phyloP scores from a whole-genome alignment of 2,888 invertebrate genomes.

The Chaitophorus viminalis region DNA sequence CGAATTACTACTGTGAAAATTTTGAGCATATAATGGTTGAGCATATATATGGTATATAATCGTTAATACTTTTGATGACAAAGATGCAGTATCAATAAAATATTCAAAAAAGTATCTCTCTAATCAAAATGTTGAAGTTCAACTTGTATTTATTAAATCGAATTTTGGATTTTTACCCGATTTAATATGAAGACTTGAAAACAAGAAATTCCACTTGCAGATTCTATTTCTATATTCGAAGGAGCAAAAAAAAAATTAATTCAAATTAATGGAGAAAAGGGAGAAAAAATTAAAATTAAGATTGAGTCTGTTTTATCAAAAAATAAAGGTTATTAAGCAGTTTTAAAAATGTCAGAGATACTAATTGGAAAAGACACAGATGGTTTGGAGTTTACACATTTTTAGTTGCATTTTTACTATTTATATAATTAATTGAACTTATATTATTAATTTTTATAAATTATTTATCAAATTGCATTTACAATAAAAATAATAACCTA shows the following conservation, averaged over 20 bases:
- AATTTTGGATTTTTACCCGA: constrained; percentile 6
- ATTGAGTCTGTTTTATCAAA: background rate
- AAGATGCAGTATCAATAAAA: background rate
- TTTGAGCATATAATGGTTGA: background rate
- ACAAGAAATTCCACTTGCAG: background rate
- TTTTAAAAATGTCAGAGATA: background rate
- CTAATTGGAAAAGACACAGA: background rate
- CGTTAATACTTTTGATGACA: constrained; percentile 16
- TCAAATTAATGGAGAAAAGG: background rate
- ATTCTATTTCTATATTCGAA: background rate
- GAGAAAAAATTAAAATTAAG: too few species aligned
- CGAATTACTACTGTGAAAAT: background rate
- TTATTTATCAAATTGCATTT: too few species aligned
- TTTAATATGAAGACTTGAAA: background rate
- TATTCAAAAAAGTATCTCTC: background rate
- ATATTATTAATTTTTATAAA: too few species aligned
- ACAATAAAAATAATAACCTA: too few species aligned
- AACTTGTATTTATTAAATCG: background rate
- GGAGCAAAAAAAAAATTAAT: constrained; percentile 2
- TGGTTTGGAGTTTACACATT: too few species aligned
- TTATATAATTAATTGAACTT: too few species aligned
- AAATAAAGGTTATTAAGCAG: constrained; percentile 1
- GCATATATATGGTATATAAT: too few species aligned
- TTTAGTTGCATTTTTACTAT: too few species aligned
- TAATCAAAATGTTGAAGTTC: background rate